Percentiles rank a stretch among this genome's conserved stretches.
These are phyloP conservation scores for Semnornis frantzii DNA, from an alignment of 2,113 vertebrate species.

Conservation along the genomic window DNA sequence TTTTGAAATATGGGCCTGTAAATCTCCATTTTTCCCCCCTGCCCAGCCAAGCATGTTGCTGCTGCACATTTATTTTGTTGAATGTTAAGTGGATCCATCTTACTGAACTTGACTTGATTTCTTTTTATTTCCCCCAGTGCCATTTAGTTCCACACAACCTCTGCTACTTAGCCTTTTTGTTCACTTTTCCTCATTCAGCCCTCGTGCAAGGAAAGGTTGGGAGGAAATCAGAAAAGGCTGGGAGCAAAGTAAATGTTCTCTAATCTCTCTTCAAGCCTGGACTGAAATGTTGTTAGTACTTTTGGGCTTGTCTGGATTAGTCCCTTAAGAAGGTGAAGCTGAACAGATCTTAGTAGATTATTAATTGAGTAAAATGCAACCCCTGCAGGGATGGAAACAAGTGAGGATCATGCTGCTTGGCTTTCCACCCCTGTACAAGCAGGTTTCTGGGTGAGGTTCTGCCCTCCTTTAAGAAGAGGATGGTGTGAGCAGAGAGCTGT, in stretches of 20 bases:
- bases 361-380: conserved; percentile 58
- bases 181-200: background rate
- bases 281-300: conserved; percentile 33
- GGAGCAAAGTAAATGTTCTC: conserved; percentile 33
- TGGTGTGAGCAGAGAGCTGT: background rate
- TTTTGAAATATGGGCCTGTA: conserved; percentile 18
- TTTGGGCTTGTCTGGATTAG: conserved; percentile 42
- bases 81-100: conserved; percentile 33
- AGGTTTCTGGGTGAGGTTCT: background rate
- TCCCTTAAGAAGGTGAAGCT: conserved; percentile 56
- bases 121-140: background rate
- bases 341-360: conserved; percentile 57
- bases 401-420: background rate
- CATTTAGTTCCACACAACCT: conserved; percentile 13
- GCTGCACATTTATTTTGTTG: background rate
- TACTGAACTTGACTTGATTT: background rate
- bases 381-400: conserved; percentile 34
- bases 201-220: background rate
- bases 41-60: background rate
- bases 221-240: conserved; percentile 8
- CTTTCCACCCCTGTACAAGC: background rate
- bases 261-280: conserved; percentile 56
- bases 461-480: background rate
- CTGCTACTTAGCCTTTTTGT: background rate
- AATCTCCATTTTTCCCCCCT: background rate